phyloP scores from a whole-genome alignment of 1,140 invertebrate genomes.

The Trichoplusia ni region DNA sequence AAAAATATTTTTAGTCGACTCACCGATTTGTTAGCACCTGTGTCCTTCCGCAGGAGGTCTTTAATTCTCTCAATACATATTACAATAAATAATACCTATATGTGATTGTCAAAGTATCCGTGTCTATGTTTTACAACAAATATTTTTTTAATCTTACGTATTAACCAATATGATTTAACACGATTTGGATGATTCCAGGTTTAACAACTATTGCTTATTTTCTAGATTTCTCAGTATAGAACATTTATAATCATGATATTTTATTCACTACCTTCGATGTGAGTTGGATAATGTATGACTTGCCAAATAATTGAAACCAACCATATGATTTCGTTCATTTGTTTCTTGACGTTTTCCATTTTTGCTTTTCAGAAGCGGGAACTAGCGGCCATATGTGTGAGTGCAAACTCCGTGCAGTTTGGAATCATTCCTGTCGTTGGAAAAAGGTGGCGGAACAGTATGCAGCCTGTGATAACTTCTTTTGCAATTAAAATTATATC shows the following conservation, averaged over 20 bases:
- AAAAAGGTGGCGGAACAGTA: not conserved
- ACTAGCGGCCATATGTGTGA: not conserved
- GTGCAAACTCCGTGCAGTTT: constrained; percentile 17
- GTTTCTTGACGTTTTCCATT: constrained; percentile 66
- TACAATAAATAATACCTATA: constrained; percentile 43
- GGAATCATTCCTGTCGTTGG: not conserved
- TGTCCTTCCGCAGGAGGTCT: constrained; percentile 26
- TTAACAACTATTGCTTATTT: constrained; percentile 56
- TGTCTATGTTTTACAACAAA: constrained; percentile 34
- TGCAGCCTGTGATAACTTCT: not conserved
- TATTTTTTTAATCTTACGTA: constrained; percentile 61
- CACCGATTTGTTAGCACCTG: constrained; percentile 30
- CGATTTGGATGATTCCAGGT: constrained; percentile 44
- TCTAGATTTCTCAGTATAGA: constrained; percentile 52
- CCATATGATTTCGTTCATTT: constrained; percentile 78
- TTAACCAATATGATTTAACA: constrained; percentile 51
- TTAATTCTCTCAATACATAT: constrained; percentile 43
- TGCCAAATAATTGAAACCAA: constrained; percentile 71
- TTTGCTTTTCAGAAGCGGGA: constrained; percentile 54
- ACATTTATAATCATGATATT: constrained; percentile 49
- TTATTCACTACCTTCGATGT: constrained; percentile 51
- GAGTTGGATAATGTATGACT: constrained; percentile 61
- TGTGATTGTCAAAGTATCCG: constrained; percentile 41
- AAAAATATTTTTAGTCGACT: constrained; percentile 25
- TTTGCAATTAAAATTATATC: not conserved